A percentile compares a stretch with the other conserved stretches of the same genome.
phyloP scores from a whole-genome alignment of 2,888 invertebrate species.

The Ceriagrion tenellum region DNA sequence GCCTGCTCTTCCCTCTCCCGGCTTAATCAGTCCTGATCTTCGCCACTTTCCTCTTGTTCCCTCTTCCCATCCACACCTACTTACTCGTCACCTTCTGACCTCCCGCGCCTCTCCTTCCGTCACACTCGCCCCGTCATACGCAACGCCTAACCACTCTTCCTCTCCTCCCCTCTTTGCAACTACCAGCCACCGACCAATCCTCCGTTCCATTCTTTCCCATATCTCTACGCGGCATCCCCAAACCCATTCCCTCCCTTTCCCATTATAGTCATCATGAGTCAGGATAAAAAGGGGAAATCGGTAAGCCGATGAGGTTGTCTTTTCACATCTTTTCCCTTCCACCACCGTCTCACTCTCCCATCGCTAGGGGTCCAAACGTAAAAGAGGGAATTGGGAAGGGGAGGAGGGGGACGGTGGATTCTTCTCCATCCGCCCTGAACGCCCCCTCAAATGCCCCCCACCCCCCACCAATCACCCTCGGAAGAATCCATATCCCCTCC shows the following conservation, averaged over 20 bases:
- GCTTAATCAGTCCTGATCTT: neutral
- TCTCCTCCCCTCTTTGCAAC: neutral
- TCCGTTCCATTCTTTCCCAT: neutral
- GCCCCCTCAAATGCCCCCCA: neutral
- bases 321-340: constrained; percentile 27
- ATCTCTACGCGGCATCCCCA: constrained; percentile 39
- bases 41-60: neutral
- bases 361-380: constrained; percentile 14
- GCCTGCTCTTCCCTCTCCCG: neutral
- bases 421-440: neutral
- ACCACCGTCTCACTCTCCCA: neutral
- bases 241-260: constrained; percentile 28
- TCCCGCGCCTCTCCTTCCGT: neutral
- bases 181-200: neutral
- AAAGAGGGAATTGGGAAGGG: neutral
- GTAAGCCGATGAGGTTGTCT: constrained; percentile 66
- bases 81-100: constrained; percentile 27
- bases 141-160: neutral
- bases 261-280: constrained; percentile 67
- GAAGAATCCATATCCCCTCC: neutral
- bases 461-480: neutral
- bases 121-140: neutral
- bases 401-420: neutral
- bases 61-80: neutral
- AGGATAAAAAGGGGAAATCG: constrained; percentile 61